Evolutionary conservation across 2,797 vertebrate species (phyloP), one percentile per base, ranked within the genome.

Genomic region (Enteromius argenteus): DNA sequence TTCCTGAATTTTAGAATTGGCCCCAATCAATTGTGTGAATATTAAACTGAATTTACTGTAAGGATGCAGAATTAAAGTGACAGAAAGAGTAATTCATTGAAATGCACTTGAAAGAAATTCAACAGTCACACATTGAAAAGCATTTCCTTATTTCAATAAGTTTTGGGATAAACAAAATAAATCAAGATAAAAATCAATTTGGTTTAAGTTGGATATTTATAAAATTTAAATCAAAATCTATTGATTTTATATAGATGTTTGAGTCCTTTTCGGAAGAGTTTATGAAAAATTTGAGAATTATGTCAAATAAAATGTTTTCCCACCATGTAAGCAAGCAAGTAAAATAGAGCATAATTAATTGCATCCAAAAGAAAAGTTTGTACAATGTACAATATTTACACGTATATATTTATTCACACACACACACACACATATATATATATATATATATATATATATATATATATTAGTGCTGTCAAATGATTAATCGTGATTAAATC

Each of bases 151-250:
- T 1, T 27, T 30, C 3, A 23, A 71, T 14, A 37, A n/a, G 30
- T n/a, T 79, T 79, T 79, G 11, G n/a, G 10, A 79, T 15, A 23
- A n/a, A 56, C 51, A 1, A 56, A 56, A 56, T n/a, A 56, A 56
- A 56, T 56, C 21, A 56, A 56, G 3, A 56, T n/a, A n/a, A n/a
- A 56, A 56, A 56, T 10, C 2, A 0, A n/a, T 5, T 60, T 58
- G 1, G 6, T 49, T 13, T 49, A 14, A 66, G 66, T 66, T 66
- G 17, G 23, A 44, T 6, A 79, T 32, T 32, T 79, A 79, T 64
- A 19, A 15, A 10, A 14, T 49, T 6, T 23, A n/a, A 69, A 42
- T n/a, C 15, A 1, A 23, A 42, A 69, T 23, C 5, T 15, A 42
- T 1, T 23, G n/a, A 23, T 13, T 69, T n/a, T 42, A 13, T 42